These are phyloP conservation scores for Sebastes hubbsi DNA, from an alignment of 2,797 vertebrate species.

Conservation along the genomic window DNA sequence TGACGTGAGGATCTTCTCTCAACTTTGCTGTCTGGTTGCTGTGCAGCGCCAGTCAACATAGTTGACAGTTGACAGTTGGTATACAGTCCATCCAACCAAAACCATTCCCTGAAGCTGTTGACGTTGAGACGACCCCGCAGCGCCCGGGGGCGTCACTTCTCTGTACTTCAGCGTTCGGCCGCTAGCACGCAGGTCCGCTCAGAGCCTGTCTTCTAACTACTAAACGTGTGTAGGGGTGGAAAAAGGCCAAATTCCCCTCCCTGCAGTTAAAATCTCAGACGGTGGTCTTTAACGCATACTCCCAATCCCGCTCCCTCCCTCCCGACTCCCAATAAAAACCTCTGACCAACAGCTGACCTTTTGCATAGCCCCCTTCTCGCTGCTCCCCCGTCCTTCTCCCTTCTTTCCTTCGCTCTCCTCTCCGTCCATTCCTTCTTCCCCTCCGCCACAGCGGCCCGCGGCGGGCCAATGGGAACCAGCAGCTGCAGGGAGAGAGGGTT, in stretches of 20 bases:
- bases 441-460: conserved; percentile 40
- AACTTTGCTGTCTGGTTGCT: conserved; percentile 15
- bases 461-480: conserved; percentile 76
- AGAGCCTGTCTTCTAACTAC: conserved; percentile 35
- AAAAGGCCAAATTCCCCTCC: conserved; percentile 79
- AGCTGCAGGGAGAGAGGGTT: conserved; percentile 71
- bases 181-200: conserved; percentile 18
- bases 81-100: neutral
- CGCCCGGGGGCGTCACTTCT: conserved; percentile 11
- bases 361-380: conserved; percentile 65
- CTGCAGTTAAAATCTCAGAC: conserved; percentile 87
- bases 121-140: conserved; percentile 12
- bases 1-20: conserved; percentile 19
- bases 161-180: conserved; percentile 10
- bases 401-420: conserved; percentile 36
- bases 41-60: conserved; percentile 24
- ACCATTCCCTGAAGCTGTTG: neutral
- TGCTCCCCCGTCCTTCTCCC: conserved; percentile 36
- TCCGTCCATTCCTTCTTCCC: conserved; percentile 34
- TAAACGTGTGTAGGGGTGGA: conserved; percentile 68
- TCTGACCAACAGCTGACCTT: conserved; percentile 88
- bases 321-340: conserved; percentile 84
- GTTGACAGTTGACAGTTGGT: too few species aligned
- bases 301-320: conserved; percentile 74
- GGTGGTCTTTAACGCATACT: conserved; percentile 86